phyloP scores from a whole-genome alignment of 92 coral and sea anemone genomes.

The Bergia puertoricense region DNA sequence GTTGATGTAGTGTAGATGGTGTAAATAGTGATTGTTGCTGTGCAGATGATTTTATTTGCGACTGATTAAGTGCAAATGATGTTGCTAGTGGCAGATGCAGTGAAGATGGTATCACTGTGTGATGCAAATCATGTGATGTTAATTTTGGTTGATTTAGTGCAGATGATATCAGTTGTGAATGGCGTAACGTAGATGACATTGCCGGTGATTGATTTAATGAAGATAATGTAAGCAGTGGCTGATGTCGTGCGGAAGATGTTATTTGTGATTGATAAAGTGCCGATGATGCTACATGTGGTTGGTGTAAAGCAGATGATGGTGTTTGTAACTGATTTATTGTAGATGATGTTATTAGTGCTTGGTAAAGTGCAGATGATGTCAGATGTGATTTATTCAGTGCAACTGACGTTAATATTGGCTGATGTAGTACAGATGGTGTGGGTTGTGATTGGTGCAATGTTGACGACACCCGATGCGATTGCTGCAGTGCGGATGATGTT shows the following conservation, averaged over 20 bases:
- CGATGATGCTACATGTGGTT: not conserved
- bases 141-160: too few relatives aligned
- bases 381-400: not conserved
- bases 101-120: too few relatives aligned
- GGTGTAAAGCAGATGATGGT: not conserved
- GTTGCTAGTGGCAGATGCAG: too few relatives aligned
- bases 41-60: not conserved
- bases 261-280: not conserved
- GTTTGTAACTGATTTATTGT: not conserved
- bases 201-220: not conserved
- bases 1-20: conserved; percentile 2
- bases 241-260: not conserved
- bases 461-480: not conserved
- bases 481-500: not conserved
- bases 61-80: not conserved
- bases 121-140: too few relatives aligned
- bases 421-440: not conserved
- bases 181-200: too few relatives aligned
- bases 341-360: conserved; percentile 23
- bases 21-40: not conserved
- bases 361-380: not conserved
- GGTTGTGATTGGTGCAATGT: conserved; percentile 4
- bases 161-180: too few relatives aligned
- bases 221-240: not conserved
- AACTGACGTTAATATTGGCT: conserved; percentile 1